Conservation (phyloP, 2,888 invertebrate genomes). For the Hemithea aestivaria region DNA sequence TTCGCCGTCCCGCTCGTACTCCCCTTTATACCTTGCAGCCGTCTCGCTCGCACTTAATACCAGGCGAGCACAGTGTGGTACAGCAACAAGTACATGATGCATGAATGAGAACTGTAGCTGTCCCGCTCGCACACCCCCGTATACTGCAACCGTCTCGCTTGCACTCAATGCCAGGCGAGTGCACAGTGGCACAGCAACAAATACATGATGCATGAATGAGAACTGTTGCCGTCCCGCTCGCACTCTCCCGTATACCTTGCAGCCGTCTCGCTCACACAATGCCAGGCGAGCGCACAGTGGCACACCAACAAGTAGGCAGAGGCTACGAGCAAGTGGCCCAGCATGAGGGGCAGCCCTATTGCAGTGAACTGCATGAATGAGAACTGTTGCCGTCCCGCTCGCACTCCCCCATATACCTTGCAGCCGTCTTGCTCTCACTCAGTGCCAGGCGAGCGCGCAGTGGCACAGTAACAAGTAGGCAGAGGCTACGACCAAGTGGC, state of each 20-base stretch:
- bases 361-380: conserved; percentile 87
- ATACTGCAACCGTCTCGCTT: conserved; percentile 71
- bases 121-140: conserved; percentile 89
- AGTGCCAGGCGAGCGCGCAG: conserved; percentile 84
- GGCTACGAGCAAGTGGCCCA: conserved; percentile 76
- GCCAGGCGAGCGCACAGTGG: conserved; percentile 81
- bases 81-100: conserved; percentile 82
- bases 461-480: conserved; percentile 86
- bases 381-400: conserved; percentile 88
- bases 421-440: too few species aligned
- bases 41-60: conserved; percentile 37
- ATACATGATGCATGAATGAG: conserved; percentile 84
- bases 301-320: conserved; percentile 79
- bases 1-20: too few species aligned
- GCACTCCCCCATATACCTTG: conserved; percentile 88
- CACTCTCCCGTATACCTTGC: conserved; percentile 88
- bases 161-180: conserved; percentile 68
- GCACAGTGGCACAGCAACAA: conserved; percentile 79
- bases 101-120: conserved; percentile 85
- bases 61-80: conserved; percentile 79
- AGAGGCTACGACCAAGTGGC: conserved; percentile 83
- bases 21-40: background rate
- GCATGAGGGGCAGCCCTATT: conserved; percentile 87
- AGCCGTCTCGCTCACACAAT: too few species aligned
- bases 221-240: conserved; percentile 89